Evolutionary conservation across 2,113 vertebrate genomes (phyloP).

Genomic region (Naja naja): DNA sequence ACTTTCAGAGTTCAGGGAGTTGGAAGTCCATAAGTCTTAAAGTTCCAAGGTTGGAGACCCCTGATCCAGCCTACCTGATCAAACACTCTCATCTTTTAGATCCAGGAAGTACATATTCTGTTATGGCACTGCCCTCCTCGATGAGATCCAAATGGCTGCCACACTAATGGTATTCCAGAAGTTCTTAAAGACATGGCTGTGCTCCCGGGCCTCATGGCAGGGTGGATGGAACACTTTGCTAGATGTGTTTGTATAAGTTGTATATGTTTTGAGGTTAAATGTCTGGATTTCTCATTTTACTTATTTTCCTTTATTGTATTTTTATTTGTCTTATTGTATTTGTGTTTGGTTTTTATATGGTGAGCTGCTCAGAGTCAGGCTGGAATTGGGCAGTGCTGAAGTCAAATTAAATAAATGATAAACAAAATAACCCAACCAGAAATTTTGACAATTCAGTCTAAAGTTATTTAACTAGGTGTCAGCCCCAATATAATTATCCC

Average conservation of each 20-base stretch:
- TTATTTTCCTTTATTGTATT: neutral
- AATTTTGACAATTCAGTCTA: neutral
- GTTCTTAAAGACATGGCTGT: neutral
- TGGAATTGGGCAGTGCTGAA: neutral
- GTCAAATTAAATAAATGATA: neutral
- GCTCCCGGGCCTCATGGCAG: neutral
- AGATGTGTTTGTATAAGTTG: neutral
- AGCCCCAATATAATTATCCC: neutral
- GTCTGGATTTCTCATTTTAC: neutral
- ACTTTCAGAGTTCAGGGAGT: no score
- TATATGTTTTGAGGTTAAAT: neutral
- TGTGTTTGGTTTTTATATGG: neutral
- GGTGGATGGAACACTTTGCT: neutral
- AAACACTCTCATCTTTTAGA: neutral
- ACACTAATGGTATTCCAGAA: neutral
- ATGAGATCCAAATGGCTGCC: neutral
- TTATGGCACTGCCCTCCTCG: neutral
- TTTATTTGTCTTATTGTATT: neutral
- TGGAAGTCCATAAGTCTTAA: no score
- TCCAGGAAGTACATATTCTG: neutral
- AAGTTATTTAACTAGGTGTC: neutral
- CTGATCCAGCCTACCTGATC: neutral
- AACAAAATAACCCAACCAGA: neutral
- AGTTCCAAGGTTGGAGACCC: no score
- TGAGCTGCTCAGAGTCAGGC: neutral